Evolutionary conservation across 2,888 invertebrate genomes (phyloP), one percentile per base, ranked within the genome.

Genomic region (Agrotis puta): DNA sequence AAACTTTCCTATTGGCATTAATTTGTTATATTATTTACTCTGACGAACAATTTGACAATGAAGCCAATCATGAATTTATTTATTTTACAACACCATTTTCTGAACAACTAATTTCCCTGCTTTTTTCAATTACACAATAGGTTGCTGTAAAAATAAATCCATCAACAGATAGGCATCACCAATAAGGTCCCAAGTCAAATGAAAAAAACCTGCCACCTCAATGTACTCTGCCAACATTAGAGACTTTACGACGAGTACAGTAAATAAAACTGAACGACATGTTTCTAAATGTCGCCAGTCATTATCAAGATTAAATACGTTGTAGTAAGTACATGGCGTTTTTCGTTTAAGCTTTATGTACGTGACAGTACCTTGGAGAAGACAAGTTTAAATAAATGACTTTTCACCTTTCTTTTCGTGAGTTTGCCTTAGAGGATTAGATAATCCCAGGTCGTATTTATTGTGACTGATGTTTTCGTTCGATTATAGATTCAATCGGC

Each of bases 291-390:
- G 56, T 57, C 47, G 7, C 47, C 5, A 77, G 77, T 77, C 66
- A 71, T 67, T 79, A 77, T 51, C 77, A 53, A 79, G 82, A 79
- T 77, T 81, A 79, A 79, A 81, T 77, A 70, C 59, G 47, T 53
- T 33, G 62, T 33, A 56, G n/a, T 48, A 54, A 56, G n/a, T 22
- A 64, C 39, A 54, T 54, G 63, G 70, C 81, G 65, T 81, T 70
- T 66, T 59, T 67, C 66, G 27, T 70, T 39, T 4, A 65, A 58
- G 50, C 47, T 77, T 76, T 70, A 70, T 76, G 59, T 70, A 20
- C 33, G 59, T 43, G 64, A 69, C 69, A 33, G 54, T 54, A 65
- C 65, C 24, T 64, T 45, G 6, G 50, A 54, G 43, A 59, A 58
- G 62, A 66, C 56, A 66, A 63, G 43, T 43, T 65, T 59, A 65